A percentile compares a stretch with the other conserved stretches of the same genome.
Conservation (phyloP, 1,140 invertebrate species). For the Papilio glaucus region DNA sequence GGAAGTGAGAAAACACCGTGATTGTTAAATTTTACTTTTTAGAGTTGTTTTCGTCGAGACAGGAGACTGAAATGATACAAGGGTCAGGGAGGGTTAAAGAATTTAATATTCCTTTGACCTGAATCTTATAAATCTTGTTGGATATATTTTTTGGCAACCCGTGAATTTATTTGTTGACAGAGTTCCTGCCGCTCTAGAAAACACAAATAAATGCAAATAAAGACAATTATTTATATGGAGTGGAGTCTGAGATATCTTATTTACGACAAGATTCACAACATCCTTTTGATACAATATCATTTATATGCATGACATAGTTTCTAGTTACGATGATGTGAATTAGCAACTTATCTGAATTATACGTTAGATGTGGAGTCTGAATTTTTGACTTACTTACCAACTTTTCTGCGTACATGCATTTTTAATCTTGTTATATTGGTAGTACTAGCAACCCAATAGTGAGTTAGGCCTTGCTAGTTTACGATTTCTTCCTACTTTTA, state of each 20-base stretch:
- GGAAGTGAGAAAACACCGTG: not conserved
- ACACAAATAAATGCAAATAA: conserved; percentile 19
- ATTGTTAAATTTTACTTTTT: not conserved
- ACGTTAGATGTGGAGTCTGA: too few species aligned
- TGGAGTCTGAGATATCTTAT: not conserved
- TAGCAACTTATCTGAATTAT: not conserved
- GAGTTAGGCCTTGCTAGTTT: too few species aligned
- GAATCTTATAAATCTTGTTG: not conserved
- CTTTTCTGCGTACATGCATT: too few species aligned
- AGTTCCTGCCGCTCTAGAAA: conserved; percentile 17
- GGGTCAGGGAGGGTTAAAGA: conserved; percentile 16
- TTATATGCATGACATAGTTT: conserved; percentile 5
- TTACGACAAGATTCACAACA: not conserved
- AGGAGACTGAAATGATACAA: conserved; percentile 7
- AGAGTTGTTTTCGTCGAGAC: not conserved
- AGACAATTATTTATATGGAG: conserved; percentile 5
- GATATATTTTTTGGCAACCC: conserved; percentile 18
- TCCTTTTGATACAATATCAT: conserved; percentile 7
- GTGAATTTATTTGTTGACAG: not conserved
- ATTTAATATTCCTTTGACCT: conserved; percentile 24
- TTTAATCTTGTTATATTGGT: too few species aligned
- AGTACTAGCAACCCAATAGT: too few species aligned
- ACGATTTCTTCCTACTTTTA: too few species aligned
- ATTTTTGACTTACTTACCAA: too few species aligned
- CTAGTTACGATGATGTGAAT: not conserved